A percentile compares a stretch with the other conserved stretches of the same genome.
These are phyloP conservation scores for Dufourea novaeangliae DNA, from an alignment of 1,140 invertebrate species.

Conservation along the genomic window DNA sequence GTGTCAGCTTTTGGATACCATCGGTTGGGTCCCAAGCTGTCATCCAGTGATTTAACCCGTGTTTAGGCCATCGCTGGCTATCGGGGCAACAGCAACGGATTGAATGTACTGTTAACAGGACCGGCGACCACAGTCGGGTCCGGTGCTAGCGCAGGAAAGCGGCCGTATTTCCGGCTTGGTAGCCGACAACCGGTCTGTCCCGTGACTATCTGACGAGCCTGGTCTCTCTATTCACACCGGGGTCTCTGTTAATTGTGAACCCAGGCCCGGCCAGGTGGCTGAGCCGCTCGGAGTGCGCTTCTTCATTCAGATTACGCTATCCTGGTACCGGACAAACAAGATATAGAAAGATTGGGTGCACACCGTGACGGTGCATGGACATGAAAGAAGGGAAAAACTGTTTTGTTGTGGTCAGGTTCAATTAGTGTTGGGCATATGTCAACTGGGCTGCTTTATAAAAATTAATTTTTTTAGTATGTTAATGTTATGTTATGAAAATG, in stretches of 20 bases:
- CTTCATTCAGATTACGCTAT: neutral
- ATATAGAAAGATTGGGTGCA: neutral
- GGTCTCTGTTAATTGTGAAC: constrained; percentile 6
- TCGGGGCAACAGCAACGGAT: constrained; percentile 19
- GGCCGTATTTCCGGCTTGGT: constrained; percentile 37
- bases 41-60: constrained; percentile 1
- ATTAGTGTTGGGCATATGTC: too few relatives aligned
- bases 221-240: constrained; percentile 34
- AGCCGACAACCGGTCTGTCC: constrained; percentile 35
- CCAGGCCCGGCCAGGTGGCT: constrained; percentile 23
- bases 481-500: too few relatives aligned
- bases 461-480: too few relatives aligned
- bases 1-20: neutral
- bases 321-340: neutral
- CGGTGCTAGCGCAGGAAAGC: neutral
- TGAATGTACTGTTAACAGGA: constrained; percentile 48
- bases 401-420: too few relatives aligned
- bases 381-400: too few relatives aligned
- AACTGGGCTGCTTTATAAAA: too few relatives aligned
- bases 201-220: constrained; percentile 33
- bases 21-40: neutral
- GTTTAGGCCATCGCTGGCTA: neutral
- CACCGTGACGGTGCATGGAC: too few relatives aligned
- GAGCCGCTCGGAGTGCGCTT: constrained; percentile 8
- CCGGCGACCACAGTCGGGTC: constrained; percentile 25